These are phyloP conservation scores for Ranitomeya variabilis DNA, from an alignment of 2,113 vertebrate genomes.

Conservation along the genomic window DNA sequence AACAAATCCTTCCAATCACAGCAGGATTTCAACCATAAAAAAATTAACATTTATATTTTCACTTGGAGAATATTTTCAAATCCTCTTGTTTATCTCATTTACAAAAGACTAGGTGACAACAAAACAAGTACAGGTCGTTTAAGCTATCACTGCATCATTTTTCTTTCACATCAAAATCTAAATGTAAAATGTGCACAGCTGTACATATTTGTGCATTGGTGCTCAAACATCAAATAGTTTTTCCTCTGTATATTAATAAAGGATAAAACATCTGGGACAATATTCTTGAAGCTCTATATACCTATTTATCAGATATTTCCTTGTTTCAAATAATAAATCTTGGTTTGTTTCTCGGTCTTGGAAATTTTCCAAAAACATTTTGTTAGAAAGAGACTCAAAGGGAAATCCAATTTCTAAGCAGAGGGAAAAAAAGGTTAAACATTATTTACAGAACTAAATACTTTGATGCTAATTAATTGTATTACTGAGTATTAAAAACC, in stretches of 20 bases:
- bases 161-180: not conserved
- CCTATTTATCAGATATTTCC: slow-evolving; percentile 31
- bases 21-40: slow-evolving; percentile 12
- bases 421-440: slow-evolving; percentile 58
- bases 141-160: slow-evolving; percentile 7
- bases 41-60: slow-evolving; percentile 15
- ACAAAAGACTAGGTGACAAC: slow-evolving; percentile 13
- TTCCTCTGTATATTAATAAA: slow-evolving; percentile 48
- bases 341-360: slow-evolving; percentile 52
- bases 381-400: slow-evolving; percentile 62
- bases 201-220: slow-evolving; percentile 38
- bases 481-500: slow-evolving; percentile 58
- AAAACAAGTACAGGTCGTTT: not conserved
- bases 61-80: not conserved
- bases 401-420: slow-evolving; percentile 61
- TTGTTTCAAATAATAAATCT: slow-evolving; percentile 57
- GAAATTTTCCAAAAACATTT: slow-evolving; percentile 58
- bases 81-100: slow-evolving; percentile 13
- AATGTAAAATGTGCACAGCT: not conserved
- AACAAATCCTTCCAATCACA: slow-evolving; percentile 13
- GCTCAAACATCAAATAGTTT: slow-evolving; percentile 27
- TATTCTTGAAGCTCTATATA: slow-evolving; percentile 57
- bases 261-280: slow-evolving; percentile 48
- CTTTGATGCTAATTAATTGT: slow-evolving; percentile 54
- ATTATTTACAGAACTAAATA: slow-evolving; percentile 60